phyloP scores from a whole-genome alignment of 2,797 vertebrate genomes.

The Acrocephalus scirpaceus region DNA sequence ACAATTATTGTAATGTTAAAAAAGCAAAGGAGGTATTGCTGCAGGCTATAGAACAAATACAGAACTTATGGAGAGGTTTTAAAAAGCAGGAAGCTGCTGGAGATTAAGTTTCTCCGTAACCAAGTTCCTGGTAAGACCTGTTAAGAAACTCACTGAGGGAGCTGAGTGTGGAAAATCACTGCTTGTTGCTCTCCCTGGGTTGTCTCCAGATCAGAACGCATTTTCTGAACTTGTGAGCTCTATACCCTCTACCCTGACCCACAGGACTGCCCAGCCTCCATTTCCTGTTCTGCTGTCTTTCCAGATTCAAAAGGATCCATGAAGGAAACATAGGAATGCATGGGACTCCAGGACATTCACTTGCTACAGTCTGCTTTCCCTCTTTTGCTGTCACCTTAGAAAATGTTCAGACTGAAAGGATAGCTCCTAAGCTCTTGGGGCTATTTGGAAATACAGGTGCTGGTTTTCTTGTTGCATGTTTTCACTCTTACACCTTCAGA shows the following conservation, averaged over 20 bases:
- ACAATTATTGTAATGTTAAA: background rate
- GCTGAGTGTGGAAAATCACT: background rate
- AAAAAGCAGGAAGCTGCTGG: background rate
- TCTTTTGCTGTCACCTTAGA: background rate
- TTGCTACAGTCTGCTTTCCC: background rate
- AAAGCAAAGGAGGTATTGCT: background rate
- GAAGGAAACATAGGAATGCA: background rate
- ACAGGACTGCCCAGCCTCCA: background rate
- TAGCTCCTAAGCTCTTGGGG: background rate
- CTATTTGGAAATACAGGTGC: background rate
- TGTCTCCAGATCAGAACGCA: background rate
- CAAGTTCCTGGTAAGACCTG: background rate
- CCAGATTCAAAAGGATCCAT: background rate
- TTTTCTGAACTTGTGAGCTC: background rate
- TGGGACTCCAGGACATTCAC: background rate
- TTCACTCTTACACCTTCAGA: background rate
- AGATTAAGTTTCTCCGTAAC: background rate
- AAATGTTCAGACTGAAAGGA: background rate
- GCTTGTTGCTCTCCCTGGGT: background rate
- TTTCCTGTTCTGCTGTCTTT: background rate
- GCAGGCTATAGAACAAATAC: background rate
- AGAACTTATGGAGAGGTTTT: background rate
- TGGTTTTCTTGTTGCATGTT: background rate
- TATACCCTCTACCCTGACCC: fast-evolving
- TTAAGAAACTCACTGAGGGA: background rate